Percentiles rank a stretch among this genome's conserved stretches.
Conservation (phyloP, 2,113 vertebrate species). For the Scomber scombrus region DNA sequence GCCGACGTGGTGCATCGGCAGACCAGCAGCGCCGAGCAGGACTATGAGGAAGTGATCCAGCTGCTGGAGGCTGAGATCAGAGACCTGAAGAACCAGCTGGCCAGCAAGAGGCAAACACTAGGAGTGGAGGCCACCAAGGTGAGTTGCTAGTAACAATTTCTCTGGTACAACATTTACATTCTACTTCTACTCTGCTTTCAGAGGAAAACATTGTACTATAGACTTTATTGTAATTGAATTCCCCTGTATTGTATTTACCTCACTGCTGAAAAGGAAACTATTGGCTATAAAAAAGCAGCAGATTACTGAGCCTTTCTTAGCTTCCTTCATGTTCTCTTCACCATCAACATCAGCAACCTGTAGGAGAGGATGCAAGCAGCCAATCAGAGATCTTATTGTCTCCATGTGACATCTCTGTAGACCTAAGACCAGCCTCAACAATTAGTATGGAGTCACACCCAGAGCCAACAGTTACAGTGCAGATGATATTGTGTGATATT, state of each 20-base stretch:
- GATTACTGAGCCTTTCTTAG: too few species aligned
- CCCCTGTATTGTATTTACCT: too few species aligned
- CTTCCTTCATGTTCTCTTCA: too few species aligned
- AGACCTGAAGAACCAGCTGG: constrained; percentile 90
- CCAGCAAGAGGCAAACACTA: constrained; percentile 74
- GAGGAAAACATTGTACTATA: too few species aligned
- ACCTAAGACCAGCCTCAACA: not conserved
- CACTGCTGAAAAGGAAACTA: too few species aligned
- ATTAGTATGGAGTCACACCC: too few species aligned
- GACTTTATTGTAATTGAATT: too few species aligned
- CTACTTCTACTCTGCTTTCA: not conserved
- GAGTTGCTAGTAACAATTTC: not conserved
- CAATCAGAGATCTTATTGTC: too few species aligned
- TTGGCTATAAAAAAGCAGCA: not conserved
- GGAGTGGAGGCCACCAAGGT: constrained; percentile 74
- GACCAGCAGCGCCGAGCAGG: constrained; percentile 88
- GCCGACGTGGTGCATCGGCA: constrained; percentile 81
- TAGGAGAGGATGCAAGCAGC: not conserved
- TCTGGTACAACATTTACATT: not conserved
- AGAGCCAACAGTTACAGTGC: not conserved
- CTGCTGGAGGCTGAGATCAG: constrained; percentile 92
- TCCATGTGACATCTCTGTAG: too few species aligned
- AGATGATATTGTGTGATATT: not conserved
- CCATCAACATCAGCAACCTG: too few species aligned
- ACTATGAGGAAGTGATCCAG: constrained; percentile 93